phyloP scores from a whole-genome alignment of 2,113 vertebrate genomes.

The Cynopterus brachyotis region DNA sequence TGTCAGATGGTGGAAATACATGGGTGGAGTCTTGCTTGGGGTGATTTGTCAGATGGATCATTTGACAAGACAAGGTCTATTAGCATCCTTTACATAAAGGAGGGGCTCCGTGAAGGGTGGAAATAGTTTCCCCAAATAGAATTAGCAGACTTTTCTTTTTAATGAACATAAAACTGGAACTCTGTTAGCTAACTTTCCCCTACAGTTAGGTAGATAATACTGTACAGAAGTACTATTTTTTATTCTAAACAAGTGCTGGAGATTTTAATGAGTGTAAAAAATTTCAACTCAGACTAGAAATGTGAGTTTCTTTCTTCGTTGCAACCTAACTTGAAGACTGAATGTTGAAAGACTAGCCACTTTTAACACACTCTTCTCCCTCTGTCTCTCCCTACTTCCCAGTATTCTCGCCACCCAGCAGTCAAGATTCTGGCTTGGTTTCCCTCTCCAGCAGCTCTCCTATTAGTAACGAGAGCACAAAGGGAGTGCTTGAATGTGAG shows the following conservation, averaged over 20 bases:
- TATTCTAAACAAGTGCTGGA: not conserved
- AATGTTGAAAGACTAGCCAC: conserved; percentile 2
- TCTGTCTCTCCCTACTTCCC: conserved; percentile 49
- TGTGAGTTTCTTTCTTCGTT: conserved; percentile 38
- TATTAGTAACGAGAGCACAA: conserved; percentile 83
- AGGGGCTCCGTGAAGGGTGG: not conserved
- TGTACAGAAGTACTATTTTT: not conserved
- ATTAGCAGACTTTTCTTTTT: not conserved
- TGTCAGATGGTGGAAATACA: not conserved
- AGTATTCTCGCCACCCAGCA: conserved; percentile 89
- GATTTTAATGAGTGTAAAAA: conserved; percentile 11
- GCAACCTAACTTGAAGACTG: not conserved
- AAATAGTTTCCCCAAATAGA: not conserved
- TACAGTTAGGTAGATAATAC: not conserved
- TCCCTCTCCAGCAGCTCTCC: conserved; percentile 88
- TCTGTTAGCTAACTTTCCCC: not conserved
- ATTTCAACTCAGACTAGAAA: conserved; percentile 29
- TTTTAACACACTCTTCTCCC: conserved; percentile 41
- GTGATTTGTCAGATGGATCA: conserved; percentile 14
- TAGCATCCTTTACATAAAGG: conserved; percentile 35
- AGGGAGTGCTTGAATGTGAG: conserved; percentile 86
- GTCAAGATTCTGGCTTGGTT: conserved; percentile 87
- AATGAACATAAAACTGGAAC: not conserved
- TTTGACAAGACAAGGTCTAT: conserved; percentile 5
- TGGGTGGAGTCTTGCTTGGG: conserved; percentile 1